Evolutionary conservation across 2,113 vertebrate species (phyloP), one percentile per base, ranked within the genome.

Genomic region (Tetraodon nigroviridis): DNA sequence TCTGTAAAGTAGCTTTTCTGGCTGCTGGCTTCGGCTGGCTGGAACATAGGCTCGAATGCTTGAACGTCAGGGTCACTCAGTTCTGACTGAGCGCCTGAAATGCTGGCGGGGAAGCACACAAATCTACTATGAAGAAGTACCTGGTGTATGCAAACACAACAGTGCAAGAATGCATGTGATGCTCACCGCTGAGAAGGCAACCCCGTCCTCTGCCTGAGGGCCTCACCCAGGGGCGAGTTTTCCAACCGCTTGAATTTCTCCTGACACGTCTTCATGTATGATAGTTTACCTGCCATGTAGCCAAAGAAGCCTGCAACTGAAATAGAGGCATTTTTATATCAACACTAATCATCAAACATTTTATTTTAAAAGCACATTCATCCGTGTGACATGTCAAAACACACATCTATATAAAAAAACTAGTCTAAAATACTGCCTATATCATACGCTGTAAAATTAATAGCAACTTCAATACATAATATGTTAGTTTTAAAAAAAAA

Each of bases 201-300:
- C 24, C 70, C 68, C 71, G 83, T 66, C 75, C 76, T 79, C 62
- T 92, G 88, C 58, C 92, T 91, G 1, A 98, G 74, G 50, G 86
- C 89, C 50, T 95, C 92, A 88, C 91, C 94, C 56, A 97, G 84
- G 17, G 92, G 93, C 0, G 94, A 97, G 84, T 95, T 93, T 71
- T 95, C 92, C 51, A 97, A 83, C 55, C 78, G 92, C 84, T 89
- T 92, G 75, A 98, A 93, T 83, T 96, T 98, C 81, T 95, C 93
- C 40, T 91, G 89, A 78, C 94, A 98, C 5, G 82, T 82, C 63
- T 88, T 92, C 86, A 94, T 87, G 52, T 98, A 98, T 0, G 95
- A 96, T 70, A 97, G 74, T 75, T 95, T 97, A 61, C 95, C 96
- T 48, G 76, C 89, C 71, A 97, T 37, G 82, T 91, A 97, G 62